A percentile compares a stretch with the other conserved stretches of the same genome.
Conservation (phyloP, 2,888 invertebrate species). For the Galerucella calmariensis region DNA sequence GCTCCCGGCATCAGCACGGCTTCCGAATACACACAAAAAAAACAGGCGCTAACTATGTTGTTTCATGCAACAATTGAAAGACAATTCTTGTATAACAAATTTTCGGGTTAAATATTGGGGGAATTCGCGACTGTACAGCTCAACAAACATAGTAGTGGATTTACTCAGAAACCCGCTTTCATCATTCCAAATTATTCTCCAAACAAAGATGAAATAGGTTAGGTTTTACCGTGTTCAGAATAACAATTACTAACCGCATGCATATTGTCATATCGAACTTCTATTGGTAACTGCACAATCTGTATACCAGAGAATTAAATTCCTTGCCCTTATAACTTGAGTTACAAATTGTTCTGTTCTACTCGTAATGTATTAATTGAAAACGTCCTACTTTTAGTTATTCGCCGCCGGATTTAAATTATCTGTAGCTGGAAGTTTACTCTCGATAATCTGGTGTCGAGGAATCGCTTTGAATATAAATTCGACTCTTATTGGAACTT, state of each 20-base stretch:
- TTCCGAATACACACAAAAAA: too few relatives aligned
- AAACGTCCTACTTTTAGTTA: constrained; percentile 23
- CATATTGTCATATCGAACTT: not conserved
- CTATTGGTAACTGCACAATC: not conserved
- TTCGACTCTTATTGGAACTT: constrained; percentile 8
- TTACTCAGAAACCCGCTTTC: not conserved
- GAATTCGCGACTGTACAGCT: too few relatives aligned
- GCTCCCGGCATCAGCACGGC: too few relatives aligned
- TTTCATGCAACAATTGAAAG: too few relatives aligned
- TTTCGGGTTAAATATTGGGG: too few relatives aligned
- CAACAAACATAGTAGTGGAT: too few relatives aligned
- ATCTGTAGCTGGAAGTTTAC: constrained; percentile 14
- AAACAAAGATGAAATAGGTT: not conserved
- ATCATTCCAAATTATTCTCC: not conserved
- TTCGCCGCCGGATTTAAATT: constrained; percentile 18
- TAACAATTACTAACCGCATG: constrained; percentile 1
- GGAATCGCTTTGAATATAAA: constrained; percentile 21
- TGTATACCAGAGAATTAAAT: not conserved
- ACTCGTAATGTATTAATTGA: constrained; percentile 19
- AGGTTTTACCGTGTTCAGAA: not conserved
- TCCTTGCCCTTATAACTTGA: not conserved
- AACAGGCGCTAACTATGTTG: too few relatives aligned
- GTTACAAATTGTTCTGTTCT: constrained; percentile 19
- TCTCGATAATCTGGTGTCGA: constrained; percentile 28
- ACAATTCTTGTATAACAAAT: too few relatives aligned